Evolutionary conservation across 2,113 vertebrate genomes (phyloP), one percentile per base, ranked within the genome.

Genomic region (Bagarius yarrelli): DNA sequence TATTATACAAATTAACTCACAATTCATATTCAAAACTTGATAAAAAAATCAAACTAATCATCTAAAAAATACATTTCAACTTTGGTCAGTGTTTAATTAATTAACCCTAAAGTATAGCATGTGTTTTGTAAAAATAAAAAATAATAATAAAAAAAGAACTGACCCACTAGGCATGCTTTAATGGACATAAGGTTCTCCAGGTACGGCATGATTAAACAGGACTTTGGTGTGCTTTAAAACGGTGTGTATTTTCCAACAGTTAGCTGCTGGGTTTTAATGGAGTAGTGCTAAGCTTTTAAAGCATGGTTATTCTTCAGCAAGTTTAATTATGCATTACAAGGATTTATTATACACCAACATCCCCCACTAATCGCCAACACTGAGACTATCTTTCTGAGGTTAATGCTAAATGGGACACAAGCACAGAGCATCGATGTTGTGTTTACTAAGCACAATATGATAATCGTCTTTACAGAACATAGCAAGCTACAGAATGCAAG

Each of bases 271-370:
- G 52, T 52, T 76, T 76, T 76, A 82, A 82, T 70, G 34, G 25
- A 69, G 80, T 21, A 64, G 32, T 66, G 59, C 27, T 74, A 75
- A 75, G 80, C 63, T 69, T 82, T 69, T 82, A 76, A 76, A 82
- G 61, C 55, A 53, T 1, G 55, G 64, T 34, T 70, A 57, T 76
- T 82, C 72, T 59, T 76, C 53, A 69, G 61, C 57, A 34, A 76
- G 64, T 82, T 59, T 69, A 82, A 82, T 77, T 82, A 76, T 77
- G 66, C 47, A 82, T 82, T 82, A 69, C 64, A 47, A 76, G 64
- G 73, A 76, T 69, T 82, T 76, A 70, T 76, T 74, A 60, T 61
- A 72, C 11, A 67, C 18, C 32, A 40, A 23, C 71, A 81, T 66
- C 52, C 61, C 34, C 36, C 27, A 13, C 78, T 53, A 80, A 56